These are phyloP conservation scores for Nannoperca obscura DNA, from an alignment of 2,797 vertebrate species.

Conservation along the genomic window DNA sequence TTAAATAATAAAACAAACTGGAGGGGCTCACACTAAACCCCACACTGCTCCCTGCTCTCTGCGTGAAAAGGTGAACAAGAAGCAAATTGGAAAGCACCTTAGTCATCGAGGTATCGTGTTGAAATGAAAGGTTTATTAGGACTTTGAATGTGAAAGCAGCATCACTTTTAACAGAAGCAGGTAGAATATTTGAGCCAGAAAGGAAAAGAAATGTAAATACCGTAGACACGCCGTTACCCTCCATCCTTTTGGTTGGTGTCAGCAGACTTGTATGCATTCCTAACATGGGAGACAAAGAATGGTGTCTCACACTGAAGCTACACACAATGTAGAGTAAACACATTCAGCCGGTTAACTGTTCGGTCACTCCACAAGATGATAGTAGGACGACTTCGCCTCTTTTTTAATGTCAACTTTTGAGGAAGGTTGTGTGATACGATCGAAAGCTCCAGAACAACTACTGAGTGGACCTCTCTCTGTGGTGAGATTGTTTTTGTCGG, in stretches of 20 bases:
- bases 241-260: background rate
- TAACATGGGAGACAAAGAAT: background rate
- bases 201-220: background rate
- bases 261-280: background rate
- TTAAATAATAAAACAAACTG: background rate
- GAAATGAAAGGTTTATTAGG: background rate
- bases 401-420: background rate
- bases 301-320: background rate
- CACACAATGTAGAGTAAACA: background rate
- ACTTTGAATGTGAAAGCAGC: background rate
- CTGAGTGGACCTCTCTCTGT: background rate
- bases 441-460: background rate
- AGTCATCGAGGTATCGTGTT: background rate
- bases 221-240: background rate
- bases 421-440: too few species aligned
- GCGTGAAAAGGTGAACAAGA: too few species aligned
- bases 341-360: too few species aligned
- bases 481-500: background rate
- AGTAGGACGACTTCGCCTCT: background rate
- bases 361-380: background rate
- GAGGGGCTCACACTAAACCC: background rate
- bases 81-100: background rate
- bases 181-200: background rate
- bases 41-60: too few species aligned
- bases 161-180: background rate